Conservation (phyloP, 1,140 invertebrate species). For the Leptestheria dahalacensis region DNA sequence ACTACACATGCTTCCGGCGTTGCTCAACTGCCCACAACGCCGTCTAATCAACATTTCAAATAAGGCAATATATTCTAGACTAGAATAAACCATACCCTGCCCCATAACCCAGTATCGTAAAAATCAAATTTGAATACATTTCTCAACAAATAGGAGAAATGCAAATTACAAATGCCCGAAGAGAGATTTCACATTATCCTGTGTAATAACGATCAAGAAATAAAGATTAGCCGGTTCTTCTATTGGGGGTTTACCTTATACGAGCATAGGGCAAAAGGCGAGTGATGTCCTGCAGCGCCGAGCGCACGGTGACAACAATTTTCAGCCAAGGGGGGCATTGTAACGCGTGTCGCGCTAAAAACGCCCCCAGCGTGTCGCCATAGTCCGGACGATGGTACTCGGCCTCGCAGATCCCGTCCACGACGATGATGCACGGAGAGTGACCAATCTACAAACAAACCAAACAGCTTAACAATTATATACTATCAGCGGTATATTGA, state of each 20-base stretch:
- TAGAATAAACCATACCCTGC: no score
- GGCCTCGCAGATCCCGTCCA: constrained; percentile 88
- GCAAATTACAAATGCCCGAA: not conserved
- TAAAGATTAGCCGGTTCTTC: not conserved
- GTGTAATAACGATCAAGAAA: not conserved
- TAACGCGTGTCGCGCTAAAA: constrained; percentile 62
- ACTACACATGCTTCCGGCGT: no score
- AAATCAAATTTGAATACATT: no score
- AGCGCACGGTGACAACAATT: constrained; percentile 71
- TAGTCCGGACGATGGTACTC: constrained; percentile 86
- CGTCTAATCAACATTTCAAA: no score
- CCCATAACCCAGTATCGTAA: no score
- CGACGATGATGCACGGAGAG: constrained; percentile 49
- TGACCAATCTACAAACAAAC: constrained; percentile 1
- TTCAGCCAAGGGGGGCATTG: constrained; percentile 83
- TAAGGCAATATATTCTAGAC: no score
- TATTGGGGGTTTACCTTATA: constrained; percentile 30
- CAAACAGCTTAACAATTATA: not conserved
- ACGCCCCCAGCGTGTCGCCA: constrained; percentile 80
- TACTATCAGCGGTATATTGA: no score
- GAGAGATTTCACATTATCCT: no score
- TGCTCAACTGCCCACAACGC: no score
- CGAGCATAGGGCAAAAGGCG: constrained; percentile 60
- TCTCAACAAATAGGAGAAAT: not conserved
- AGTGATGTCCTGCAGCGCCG: constrained; percentile 62